Base-by-base conservation (phyloP, 2,113 vertebrate genomes). In the Triplophysa siluroides region DNA sequence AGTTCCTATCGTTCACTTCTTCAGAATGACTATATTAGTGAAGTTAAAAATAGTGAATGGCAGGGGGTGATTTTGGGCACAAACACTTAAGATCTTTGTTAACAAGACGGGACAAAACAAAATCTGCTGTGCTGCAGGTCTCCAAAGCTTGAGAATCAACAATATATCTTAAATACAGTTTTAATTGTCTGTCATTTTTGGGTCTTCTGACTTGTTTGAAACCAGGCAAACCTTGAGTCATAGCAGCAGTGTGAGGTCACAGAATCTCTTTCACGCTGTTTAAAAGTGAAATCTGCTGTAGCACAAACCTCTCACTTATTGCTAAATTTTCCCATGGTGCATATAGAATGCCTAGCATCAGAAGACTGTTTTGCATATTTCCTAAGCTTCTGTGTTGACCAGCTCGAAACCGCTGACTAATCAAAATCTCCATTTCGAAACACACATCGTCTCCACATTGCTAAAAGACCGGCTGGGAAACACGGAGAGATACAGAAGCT, bases 331-430 rank as follows among this genome's bases (percentile, higher is more conserved):
- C 33, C 33, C 45, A 45, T 45, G 43, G 43, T 45, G 9, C 11
- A 11, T 11, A 11, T 45, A 45, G 43, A 45, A 45, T 45, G 43
- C 68, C 89, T 88, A 62, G 85, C 87, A 87, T 89, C 89, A 91
- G 89, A 91, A 91, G 89, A 84, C 89, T 90, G 89, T 83, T 83
- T 88, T 47, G 79, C 75, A 85, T 88, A 91, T 92, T 93, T 92
- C 87, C 87, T 91, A 91, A 92, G 89, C 91, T 92, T 93, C 91
- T 91, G 90, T 88, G 88, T 84, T 82, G 54, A 79, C 74, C 65
- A 19, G 5, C 19, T 60, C 23, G 19, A 61, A 18, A 19, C 62
- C 13, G 56, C 45, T 58, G 26, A 64, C 19, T 26, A 60, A 60
- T 45, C 24, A 56, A 52, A 61, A 45, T 47, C 33, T 61, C 16